phyloP scores from a whole-genome alignment of 92 coral and sea anemone species.

The Epizoanthus fatuus region DNA sequence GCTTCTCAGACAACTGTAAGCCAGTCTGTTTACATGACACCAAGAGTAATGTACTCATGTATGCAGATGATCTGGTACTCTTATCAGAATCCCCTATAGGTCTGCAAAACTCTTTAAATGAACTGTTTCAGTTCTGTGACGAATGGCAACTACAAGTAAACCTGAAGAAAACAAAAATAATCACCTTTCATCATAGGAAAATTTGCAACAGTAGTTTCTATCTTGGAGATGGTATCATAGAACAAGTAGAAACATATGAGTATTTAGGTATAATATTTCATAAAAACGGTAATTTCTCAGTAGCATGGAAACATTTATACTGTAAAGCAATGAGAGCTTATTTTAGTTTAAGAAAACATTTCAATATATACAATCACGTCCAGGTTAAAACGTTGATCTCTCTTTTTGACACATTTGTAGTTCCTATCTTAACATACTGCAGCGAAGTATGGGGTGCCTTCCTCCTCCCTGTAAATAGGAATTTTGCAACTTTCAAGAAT shows the following conservation, averaged over 20 bases:
- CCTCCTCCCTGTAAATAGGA: background rate
- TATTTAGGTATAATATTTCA: slow-evolving; percentile 23
- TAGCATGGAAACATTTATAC: background rate
- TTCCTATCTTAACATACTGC: background rate
- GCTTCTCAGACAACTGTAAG: background rate
- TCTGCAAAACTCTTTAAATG: background rate
- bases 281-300: background rate
- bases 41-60: slow-evolving; percentile 1
- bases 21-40: background rate
- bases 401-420: background rate
- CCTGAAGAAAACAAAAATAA: slow-evolving; percentile 1
- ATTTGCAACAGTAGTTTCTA: background rate
- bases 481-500: background rate
- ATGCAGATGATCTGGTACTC: slow-evolving; percentile 23
- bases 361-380: background rate
- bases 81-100: slow-evolving; percentile 18
- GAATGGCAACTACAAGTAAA: background rate
- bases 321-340: background rate
- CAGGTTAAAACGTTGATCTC: background rate
- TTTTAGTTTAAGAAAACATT: background rate
- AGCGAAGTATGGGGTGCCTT: background rate
- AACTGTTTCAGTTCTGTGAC: background rate
- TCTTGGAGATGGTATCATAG: background rate
- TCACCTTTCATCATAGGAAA: background rate
- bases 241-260: background rate